Percentiles rank a stretch among this genome's conserved stretches.
Conservation (phyloP, 2,888 invertebrate species). For the Coelinius sp. region DNA sequence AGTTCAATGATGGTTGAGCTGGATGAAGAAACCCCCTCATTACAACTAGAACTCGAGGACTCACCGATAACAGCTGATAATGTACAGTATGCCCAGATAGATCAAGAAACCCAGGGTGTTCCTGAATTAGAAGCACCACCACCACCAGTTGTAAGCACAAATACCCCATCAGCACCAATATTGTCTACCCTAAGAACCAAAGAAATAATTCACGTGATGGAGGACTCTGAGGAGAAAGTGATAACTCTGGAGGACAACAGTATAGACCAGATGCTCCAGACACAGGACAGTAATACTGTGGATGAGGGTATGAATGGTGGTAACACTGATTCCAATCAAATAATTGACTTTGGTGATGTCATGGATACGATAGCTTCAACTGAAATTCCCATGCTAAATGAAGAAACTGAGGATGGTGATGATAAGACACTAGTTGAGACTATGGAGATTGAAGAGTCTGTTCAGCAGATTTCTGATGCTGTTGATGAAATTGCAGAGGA, state of each 20-base stretch:
- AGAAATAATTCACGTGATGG: slow-evolving; percentile 50
- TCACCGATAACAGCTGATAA: slow-evolving; percentile 32
- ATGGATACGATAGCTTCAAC: slow-evolving; percentile 50
- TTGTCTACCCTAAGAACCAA: slow-evolving; percentile 55
- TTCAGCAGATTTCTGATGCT: slow-evolving; percentile 44
- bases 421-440: slow-evolving; percentile 33
- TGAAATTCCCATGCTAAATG: slow-evolving; percentile 26
- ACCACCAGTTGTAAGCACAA: slow-evolving; percentile 60
- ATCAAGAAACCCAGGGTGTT: slow-evolving; percentile 54
- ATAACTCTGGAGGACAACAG: slow-evolving; percentile 49
- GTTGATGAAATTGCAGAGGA: slow-evolving; percentile 53
- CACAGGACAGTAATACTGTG: slow-evolving; percentile 48
- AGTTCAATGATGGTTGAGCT: slow-evolving; percentile 52
- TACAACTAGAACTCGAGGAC: slow-evolving; percentile 57
- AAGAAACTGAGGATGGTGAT: slow-evolving; percentile 29
- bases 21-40: slow-evolving; percentile 51
- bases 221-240: slow-evolving; percentile 41
- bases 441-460: slow-evolving; percentile 51
- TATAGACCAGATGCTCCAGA: slow-evolving; percentile 53
- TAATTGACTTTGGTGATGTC: slow-evolving; percentile 44
- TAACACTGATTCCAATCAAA: slow-evolving; percentile 47
- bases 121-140: slow-evolving; percentile 60
- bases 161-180: slow-evolving; percentile 52
- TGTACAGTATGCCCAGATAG: slow-evolving; percentile 51
- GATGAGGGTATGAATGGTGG: slow-evolving; percentile 57